Evolutionary conservation across 1,140 invertebrate genomes (phyloP).

Genomic region (Bombus impatiens): DNA sequence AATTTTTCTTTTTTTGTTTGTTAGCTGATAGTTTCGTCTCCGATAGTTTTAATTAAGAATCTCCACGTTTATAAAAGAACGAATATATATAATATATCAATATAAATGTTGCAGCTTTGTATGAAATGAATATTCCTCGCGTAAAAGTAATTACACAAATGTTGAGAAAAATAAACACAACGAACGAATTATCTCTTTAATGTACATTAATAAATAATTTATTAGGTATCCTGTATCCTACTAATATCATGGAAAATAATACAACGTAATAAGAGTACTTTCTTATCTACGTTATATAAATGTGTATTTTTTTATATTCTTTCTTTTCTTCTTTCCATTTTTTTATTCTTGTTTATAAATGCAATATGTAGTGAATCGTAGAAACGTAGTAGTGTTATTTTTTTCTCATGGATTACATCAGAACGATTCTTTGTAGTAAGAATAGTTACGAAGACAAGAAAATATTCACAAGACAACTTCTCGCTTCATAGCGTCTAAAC

Average conservation of each 20-base stretch:
- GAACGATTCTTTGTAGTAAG: conserved; percentile 20
- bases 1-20: neutral
- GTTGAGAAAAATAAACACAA: conserved; percentile 31
- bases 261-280: neutral
- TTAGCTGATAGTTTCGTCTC: neutral
- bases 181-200: conserved; percentile 4
- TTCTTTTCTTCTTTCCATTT: neutral
- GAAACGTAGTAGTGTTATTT: conserved; percentile 26
- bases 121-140: neutral
- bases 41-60: conserved; percentile 17
- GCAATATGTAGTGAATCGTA: conserved; percentile 64
- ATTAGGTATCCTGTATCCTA: neutral
- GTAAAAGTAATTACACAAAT: neutral
- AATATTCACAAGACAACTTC: conserved; percentile 46
- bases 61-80: neutral
- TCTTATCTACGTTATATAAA: conserved; percentile 9
- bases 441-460: conserved; percentile 36
- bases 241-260: neutral
- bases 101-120: neutral
- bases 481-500: neutral
- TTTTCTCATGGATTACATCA: neutral
- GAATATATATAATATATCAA: neutral
- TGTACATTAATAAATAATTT: conserved; percentile 27
- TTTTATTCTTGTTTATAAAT: conserved; percentile 58
- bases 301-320: conserved; percentile 3